Evolutionary conservation across 92 coral and sea anemone genomes (phyloP).

Genomic region (Meandrina meandrites): DNA sequence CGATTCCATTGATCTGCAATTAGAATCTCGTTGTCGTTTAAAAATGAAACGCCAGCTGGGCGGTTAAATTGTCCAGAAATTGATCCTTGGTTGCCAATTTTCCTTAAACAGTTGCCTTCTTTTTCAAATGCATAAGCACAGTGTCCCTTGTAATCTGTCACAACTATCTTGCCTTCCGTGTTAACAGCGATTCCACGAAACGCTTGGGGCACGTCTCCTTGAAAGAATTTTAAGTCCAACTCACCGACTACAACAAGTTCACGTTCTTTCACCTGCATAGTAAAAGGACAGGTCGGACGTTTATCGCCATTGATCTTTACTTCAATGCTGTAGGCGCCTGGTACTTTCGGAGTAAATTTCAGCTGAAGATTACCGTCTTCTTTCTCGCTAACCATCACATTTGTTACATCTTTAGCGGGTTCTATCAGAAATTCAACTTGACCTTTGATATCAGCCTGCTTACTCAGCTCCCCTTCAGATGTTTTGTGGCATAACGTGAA

Average conservation of each 20-base stretch:
- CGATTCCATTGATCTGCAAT: too few relatives aligned
- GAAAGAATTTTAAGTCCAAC: neutral
- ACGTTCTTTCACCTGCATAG: too few relatives aligned
- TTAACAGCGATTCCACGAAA: neutral
- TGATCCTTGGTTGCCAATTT: neutral
- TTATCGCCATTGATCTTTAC: slow-evolving; percentile 7
- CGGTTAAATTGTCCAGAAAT: neutral
- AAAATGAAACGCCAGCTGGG: too few relatives aligned
- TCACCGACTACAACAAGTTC: slow-evolving; percentile 11
- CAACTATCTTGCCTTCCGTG: neutral
- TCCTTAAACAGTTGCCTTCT: neutral
- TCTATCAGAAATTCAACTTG: neutral
- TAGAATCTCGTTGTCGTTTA: too few relatives aligned
- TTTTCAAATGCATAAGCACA: neutral
- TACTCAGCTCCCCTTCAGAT: too few relatives aligned
- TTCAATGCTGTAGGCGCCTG: slow-evolving; percentile 4
- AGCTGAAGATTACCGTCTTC: neutral
- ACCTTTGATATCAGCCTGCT: neutral
- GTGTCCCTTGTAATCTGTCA: neutral
- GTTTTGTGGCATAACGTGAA: too few relatives aligned
- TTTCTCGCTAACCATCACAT: neutral
- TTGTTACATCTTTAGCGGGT: neutral
- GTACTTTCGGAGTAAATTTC: neutral
- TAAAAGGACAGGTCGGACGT: neutral
- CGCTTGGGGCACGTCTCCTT: neutral